These are phyloP conservation scores for Pherbina coryleti DNA, from an alignment of 2,888 invertebrate species.

Conservation along the genomic window DNA sequence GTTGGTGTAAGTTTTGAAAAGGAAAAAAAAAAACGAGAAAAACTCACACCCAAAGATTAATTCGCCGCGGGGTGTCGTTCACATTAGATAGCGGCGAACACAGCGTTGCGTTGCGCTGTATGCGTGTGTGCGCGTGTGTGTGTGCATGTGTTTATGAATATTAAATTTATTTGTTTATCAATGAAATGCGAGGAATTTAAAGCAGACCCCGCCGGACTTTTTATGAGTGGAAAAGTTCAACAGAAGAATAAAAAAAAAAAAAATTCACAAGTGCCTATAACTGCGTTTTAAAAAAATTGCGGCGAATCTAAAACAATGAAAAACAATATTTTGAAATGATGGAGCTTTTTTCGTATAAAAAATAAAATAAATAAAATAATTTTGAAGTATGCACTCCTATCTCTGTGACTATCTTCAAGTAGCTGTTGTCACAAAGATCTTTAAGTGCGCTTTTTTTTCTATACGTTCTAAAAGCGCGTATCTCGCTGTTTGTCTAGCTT, in stretches of 20 bases:
- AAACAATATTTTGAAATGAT: neutral
- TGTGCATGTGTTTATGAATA: constrained; percentile 27
- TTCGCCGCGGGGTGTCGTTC: constrained; percentile 37
- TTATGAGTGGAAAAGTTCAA: neutral
- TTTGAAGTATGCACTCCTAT: no score
- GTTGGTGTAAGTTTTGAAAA: neutral
- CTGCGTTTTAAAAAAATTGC: neutral
- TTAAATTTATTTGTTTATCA: constrained; percentile 39
- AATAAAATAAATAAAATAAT: no score
- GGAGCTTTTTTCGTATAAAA: neutral
- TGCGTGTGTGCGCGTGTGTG: neutral
- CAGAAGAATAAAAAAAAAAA: neutral
- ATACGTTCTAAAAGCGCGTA: no score
- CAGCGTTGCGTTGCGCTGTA: neutral
- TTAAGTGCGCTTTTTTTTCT: neutral
- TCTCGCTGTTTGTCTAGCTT: neutral
- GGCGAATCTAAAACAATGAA: neutral
- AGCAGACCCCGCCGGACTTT: neutral
- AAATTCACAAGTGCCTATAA: neutral
- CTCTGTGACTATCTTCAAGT: no score
- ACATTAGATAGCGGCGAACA: neutral
- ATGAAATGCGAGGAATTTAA: constrained; percentile 32
- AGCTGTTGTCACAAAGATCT: neutral
- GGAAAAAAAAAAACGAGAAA: neutral
- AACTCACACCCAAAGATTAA: constrained; percentile 14